A percentile compares a stretch with the other conserved stretches of the same genome.
phyloP scores from a whole-genome alignment of 2,797 vertebrate species.

The Spheniscus humboldti region DNA sequence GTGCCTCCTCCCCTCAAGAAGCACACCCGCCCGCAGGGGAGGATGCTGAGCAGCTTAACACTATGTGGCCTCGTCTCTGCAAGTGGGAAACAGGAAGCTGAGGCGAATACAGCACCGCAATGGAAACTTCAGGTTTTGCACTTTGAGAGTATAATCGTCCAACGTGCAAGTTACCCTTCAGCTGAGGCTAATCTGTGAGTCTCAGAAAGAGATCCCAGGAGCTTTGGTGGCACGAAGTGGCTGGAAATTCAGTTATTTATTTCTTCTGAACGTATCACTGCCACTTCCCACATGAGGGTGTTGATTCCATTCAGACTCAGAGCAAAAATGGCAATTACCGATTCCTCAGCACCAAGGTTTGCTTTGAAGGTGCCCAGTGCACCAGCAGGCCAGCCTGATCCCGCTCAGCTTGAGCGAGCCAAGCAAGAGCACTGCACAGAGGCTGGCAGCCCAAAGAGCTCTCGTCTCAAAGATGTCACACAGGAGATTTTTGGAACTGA shows the following conservation, averaged over 20 bases:
- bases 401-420: background rate
- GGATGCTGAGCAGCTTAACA: background rate
- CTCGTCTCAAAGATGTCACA: accelerated
- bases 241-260: background rate
- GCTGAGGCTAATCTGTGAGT: background rate
- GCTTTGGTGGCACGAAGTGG: background rate
- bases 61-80: accelerated
- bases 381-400: background rate
- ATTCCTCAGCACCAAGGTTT: background rate
- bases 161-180: accelerated
- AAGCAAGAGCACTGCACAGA: background rate
- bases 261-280: accelerated
- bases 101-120: accelerated
- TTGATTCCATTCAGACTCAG: accelerated
- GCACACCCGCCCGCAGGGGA: accelerated
- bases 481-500: background rate
- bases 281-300: accelerated
- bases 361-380: background rate
- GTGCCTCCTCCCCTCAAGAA: background rate
- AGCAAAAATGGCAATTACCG: accelerated
- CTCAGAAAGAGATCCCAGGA: background rate
- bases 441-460: background rate
- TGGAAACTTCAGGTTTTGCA: background rate
- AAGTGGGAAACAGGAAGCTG: background rate
- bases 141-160: accelerated